A percentile compares a stretch with the other conserved stretches of the same genome.
Conservation (phyloP, 2,888 invertebrate genomes). For the Mimas tiliae region DNA sequence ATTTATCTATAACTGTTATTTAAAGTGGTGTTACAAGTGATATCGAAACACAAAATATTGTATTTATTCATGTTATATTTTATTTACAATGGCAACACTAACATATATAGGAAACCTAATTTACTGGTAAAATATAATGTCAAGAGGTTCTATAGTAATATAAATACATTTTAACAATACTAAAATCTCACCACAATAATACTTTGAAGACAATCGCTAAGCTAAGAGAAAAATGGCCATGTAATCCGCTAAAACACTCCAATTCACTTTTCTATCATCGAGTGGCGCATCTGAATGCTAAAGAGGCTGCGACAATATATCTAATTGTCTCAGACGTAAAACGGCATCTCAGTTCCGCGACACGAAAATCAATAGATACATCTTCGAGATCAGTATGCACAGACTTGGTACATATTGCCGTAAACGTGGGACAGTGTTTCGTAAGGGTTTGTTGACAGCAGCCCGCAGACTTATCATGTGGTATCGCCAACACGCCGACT, state of each 20-base stretch:
- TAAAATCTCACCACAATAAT: not conserved
- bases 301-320: slow-evolving; percentile 65
- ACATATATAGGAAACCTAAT: not conserved
- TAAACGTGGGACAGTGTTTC: not conserved
- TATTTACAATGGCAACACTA: too few relatives aligned
- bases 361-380: slow-evolving; percentile 75
- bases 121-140: not conserved
- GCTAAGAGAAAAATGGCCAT: not conserved
- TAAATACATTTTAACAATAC: not conserved
- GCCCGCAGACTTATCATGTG: slow-evolving; percentile 75
- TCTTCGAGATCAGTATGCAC: slow-evolving; percentile 57
- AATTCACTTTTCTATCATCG: slow-evolving; percentile 34
- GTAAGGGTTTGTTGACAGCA: slow-evolving; percentile 78
- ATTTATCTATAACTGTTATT: too few relatives aligned
- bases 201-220: not conserved
- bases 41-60: too few relatives aligned
- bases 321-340: slow-evolving; percentile 44
- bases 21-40: too few relatives aligned
- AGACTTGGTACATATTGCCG: not conserved
- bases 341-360: slow-evolving; percentile 53
- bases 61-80: too few relatives aligned
- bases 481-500: slow-evolving; percentile 69
- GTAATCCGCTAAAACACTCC: not conserved
- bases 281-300: slow-evolving; percentile 59
- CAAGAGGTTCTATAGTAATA: not conserved